Evolutionary conservation across 2,797 vertebrate genomes (phyloP).

Genomic region (Limnodromus scolopaceus): DNA sequence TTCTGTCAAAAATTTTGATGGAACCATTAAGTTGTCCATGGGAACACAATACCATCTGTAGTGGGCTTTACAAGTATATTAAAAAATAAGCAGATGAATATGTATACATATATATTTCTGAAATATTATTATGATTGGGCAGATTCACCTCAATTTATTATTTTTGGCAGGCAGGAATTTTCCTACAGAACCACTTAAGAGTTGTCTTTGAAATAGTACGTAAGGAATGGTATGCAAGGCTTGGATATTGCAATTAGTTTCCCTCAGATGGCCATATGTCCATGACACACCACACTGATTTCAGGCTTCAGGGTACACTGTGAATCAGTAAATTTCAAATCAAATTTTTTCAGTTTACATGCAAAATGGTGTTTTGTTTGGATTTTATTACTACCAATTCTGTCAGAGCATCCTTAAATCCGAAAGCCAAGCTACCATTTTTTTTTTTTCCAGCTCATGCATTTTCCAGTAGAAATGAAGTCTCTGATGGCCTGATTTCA

Average conservation of each 20-base stretch:
- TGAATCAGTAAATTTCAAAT: conserved; percentile 4
- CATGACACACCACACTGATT: background rate
- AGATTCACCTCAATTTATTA: background rate
- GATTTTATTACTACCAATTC: conserved; percentile 8
- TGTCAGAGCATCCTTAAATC: background rate
- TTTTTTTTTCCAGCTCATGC: background rate
- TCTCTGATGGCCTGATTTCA: background rate
- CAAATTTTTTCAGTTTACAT: background rate
- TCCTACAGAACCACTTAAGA: background rate
- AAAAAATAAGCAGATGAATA: background rate
- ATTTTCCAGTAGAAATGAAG: background rate
- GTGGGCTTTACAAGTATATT: background rate
- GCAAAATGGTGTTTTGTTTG: conserved; percentile 22
- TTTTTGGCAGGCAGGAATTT: background rate
- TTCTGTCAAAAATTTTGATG: background rate
- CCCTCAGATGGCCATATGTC: background rate
- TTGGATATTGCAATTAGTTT: background rate
- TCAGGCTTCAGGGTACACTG: background rate
- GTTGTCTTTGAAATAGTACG: background rate
- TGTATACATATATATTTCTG: background rate
- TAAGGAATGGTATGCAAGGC: background rate
- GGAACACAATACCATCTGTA: conserved; percentile 5
- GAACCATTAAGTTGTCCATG: background rate
- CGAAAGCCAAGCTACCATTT: background rate
- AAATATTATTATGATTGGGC: background rate